Conservation (phyloP, 1,140 invertebrate species). For the Drosophila mayri region DNA sequence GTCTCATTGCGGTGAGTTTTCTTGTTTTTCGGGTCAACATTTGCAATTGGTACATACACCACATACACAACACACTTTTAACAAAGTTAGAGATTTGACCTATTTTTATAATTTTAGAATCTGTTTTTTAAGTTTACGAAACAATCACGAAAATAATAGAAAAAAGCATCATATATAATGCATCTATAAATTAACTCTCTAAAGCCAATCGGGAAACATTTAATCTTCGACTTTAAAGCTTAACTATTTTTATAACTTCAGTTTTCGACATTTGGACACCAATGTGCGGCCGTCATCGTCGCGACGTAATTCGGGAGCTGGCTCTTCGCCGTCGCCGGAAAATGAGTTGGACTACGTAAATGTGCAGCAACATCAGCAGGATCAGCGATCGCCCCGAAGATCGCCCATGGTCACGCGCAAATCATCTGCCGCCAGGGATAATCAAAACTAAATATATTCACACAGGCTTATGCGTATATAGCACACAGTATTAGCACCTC, state of each 20-base stretch:
- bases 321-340: constrained; percentile 88
- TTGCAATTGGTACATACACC: too few relatives aligned
- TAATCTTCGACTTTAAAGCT: neutral
- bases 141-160: too few relatives aligned
- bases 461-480: constrained; percentile 9
- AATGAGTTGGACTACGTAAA: constrained; percentile 81
- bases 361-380: constrained; percentile 57
- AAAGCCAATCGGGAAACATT: neutral
- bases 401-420: constrained; percentile 84
- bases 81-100: too few relatives aligned
- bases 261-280: constrained; percentile 92
- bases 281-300: constrained; percentile 87
- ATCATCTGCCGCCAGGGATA: constrained; percentile 54
- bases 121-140: too few relatives aligned
- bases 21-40: too few relatives aligned
- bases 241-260: constrained; percentile 63
- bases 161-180: too few relatives aligned
- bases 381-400: constrained; percentile 80
- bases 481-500: constrained; percentile 44
- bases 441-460: constrained; percentile 53
- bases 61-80: too few relatives aligned
- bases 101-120: too few relatives aligned
- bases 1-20: constrained; percentile 90
- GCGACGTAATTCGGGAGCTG: constrained; percentile 84
- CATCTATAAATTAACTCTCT: neutral